phyloP scores from a whole-genome alignment of 2,888 invertebrate species.

The Anarsia innoxiella region DNA sequence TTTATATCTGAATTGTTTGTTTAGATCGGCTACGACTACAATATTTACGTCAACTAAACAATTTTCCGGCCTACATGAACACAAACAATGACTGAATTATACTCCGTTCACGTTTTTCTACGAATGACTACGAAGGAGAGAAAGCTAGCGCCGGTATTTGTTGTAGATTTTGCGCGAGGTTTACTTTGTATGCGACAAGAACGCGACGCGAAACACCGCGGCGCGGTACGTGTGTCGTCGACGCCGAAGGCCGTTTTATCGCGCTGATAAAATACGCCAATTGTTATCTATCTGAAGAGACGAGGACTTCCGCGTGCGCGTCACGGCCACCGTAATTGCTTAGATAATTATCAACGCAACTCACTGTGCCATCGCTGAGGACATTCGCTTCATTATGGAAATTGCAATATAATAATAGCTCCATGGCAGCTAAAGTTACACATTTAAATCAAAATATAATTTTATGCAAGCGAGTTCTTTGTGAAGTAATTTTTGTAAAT shows the following conservation, averaged over 20 bases:
- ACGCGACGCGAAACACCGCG: not conserved
- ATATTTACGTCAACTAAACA: too few relatives aligned
- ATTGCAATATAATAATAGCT: constrained; percentile 2
- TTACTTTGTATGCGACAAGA: constrained; percentile 5
- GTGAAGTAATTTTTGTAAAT: too few relatives aligned
- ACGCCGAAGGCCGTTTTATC: constrained; percentile 54
- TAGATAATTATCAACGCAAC: constrained; percentile 35
- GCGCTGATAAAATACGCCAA: constrained; percentile 58
- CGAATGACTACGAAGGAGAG: not conserved
- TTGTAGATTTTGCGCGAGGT: not conserved
- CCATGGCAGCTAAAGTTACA: too few relatives aligned
- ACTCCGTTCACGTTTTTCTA: not conserved
- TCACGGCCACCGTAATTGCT: constrained; percentile 46
- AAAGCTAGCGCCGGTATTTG: constrained; percentile 1
- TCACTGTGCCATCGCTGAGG: constrained; percentile 19
- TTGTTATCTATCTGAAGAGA: constrained; percentile 60
- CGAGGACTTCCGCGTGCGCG: constrained; percentile 59
- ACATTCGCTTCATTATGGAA: constrained; percentile 8
- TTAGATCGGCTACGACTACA: not conserved
- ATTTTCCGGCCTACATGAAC: not conserved
- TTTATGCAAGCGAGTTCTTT: too few relatives aligned
- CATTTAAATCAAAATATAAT: too few relatives aligned
- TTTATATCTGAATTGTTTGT: too few relatives aligned
- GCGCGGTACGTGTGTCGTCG: constrained; percentile 27
- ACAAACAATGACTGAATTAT: not conserved